Evolutionary conservation across 2,888 invertebrate species (phyloP).

Genomic region (Chrysolina oricalcia): DNA sequence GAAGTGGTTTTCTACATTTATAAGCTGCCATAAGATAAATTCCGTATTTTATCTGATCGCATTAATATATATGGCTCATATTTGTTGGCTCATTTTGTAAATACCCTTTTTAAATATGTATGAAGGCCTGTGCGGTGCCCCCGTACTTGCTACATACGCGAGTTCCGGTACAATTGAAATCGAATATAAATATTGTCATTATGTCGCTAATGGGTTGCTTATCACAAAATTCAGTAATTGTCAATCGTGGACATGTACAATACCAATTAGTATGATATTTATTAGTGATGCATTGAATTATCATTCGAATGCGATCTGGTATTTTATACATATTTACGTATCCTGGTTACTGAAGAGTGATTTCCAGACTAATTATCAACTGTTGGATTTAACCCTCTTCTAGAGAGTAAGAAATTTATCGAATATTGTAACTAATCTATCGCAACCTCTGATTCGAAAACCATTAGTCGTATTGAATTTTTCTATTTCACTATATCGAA

Average conservation of each 20-base stretch:
- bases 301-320: neutral
- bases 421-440: too few relatives aligned
- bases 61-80: conserved; percentile 35
- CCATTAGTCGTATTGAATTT: too few relatives aligned
- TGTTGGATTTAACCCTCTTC: too few relatives aligned
- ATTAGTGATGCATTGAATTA: conserved; percentile 21
- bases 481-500: too few relatives aligned
- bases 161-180: conserved; percentile 44
- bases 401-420: too few relatives aligned
- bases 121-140: conserved; percentile 8
- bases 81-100: conserved; percentile 35
- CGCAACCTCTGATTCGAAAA: too few relatives aligned
- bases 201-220: conserved; percentile 35
- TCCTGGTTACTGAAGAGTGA: too few relatives aligned
- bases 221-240: conserved; percentile 30
- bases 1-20: conserved; percentile 52
- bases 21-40: conserved; percentile 48
- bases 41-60: conserved; percentile 45
- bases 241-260: conserved; percentile 29
- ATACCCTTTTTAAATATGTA: conserved; percentile 31
- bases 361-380: too few relatives aligned
- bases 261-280: conserved; percentile 27
- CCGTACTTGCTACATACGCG: neutral
- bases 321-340: neutral
- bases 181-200: conserved; percentile 44